Evolutionary conservation across 2,888 invertebrate species (phyloP).

Genomic region (Eupithecia pulchellata): DNA sequence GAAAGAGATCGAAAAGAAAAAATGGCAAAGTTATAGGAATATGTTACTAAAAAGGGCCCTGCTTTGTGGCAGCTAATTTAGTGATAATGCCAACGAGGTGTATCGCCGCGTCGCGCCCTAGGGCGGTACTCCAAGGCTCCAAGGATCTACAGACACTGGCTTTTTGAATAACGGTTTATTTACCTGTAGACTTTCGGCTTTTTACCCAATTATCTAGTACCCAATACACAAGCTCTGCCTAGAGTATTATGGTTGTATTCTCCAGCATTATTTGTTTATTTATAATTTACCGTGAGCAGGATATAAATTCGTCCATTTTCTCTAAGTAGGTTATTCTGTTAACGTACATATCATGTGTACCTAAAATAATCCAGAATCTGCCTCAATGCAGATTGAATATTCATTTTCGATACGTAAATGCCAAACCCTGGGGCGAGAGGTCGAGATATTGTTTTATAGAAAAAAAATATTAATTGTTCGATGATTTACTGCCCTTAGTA

Average conservation of each 20-base stretch:
- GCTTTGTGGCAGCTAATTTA: constrained; percentile 76
- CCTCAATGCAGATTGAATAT: constrained; percentile 27
- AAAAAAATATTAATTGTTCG: constrained; percentile 68
- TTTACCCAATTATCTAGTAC: neutral
- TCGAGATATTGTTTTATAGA: constrained; percentile 65
- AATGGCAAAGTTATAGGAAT: neutral
- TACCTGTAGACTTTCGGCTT: neutral
- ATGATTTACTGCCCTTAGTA: constrained; percentile 58
- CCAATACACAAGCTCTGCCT: neutral
- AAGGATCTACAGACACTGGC: neutral
- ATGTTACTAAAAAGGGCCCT: constrained; percentile 30
- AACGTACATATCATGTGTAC: neutral
- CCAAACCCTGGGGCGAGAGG: constrained; percentile 43
- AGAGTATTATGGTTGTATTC: neutral
- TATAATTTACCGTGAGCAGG: neutral
- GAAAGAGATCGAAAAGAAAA: neutral
- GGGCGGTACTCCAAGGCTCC: constrained; percentile 49
- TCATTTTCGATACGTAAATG: constrained; percentile 42
- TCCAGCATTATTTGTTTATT: neutral
- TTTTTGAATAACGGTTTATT: neutral
- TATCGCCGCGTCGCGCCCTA: constrained; percentile 50
- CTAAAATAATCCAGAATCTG: neutral
- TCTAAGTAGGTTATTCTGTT: neutral
- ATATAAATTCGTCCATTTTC: neutral
- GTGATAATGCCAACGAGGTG: constrained; percentile 69